Evolutionary conservation across 2,888 invertebrate genomes (phyloP).

Genomic region (Hypomecis punctinalis): DNA sequence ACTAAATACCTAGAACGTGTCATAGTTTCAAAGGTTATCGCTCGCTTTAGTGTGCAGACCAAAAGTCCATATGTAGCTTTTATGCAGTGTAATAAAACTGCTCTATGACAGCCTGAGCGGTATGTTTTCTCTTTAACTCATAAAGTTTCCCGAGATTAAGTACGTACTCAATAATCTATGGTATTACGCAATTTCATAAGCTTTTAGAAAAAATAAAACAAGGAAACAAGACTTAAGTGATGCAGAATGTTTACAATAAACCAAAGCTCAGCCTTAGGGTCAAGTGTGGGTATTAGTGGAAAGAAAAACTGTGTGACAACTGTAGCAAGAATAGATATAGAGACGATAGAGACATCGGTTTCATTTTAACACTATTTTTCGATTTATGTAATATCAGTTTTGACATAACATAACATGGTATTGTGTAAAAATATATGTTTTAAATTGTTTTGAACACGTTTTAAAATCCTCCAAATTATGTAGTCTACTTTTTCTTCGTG

Average conservation of each 20-base stretch:
- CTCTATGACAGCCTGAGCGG: not conserved
- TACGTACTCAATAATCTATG: not conserved
- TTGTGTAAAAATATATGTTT: no score
- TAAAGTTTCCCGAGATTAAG: slow-evolving; percentile 14
- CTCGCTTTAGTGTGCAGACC: slow-evolving; percentile 6
- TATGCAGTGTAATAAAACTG: not conserved
- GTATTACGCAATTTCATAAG: slow-evolving; percentile 17
- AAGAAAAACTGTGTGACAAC: slow-evolving; percentile 2
- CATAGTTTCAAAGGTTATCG: slow-evolving; percentile 5
- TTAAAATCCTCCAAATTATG: no score
- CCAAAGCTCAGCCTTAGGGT: not conserved
- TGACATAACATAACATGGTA: no score
- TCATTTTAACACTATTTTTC: no score
- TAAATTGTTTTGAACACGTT: no score
- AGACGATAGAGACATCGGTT: not conserved
- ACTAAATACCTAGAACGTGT: not conserved
- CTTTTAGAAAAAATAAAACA: no score
- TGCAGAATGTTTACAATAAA: slow-evolving; percentile 13
- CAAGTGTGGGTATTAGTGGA: not conserved
- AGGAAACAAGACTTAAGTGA: slow-evolving; percentile 7
- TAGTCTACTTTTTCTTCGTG: no score
- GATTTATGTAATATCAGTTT: no score
- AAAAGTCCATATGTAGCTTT: not conserved
- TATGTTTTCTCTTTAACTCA: slow-evolving; percentile 19
- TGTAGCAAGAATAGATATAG: not conserved